phyloP scores from a whole-genome alignment of 2,113 vertebrate genomes.

The Callorhinus ursinus region DNA sequence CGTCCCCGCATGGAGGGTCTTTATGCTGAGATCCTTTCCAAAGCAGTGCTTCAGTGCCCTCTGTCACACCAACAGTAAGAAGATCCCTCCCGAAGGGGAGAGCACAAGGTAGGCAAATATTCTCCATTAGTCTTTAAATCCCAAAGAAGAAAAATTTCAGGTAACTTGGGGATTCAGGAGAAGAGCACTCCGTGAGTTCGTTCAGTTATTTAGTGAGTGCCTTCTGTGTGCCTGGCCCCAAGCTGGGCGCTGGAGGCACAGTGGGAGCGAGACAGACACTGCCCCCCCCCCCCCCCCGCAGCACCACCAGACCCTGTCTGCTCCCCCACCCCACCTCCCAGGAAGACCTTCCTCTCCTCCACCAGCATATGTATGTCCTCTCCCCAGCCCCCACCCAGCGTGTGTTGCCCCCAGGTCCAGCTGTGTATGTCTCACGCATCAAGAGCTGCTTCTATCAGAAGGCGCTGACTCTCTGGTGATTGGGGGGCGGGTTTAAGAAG shows the following conservation, averaged over 20 bases:
- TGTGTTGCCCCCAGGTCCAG: neutral
- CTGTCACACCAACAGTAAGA: neutral
- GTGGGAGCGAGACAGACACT: neutral
- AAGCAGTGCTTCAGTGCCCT: neutral
- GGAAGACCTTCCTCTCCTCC: neutral
- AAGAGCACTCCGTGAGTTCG: too few relatives aligned
- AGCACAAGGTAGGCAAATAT: neutral
- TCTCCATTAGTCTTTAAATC: neutral
- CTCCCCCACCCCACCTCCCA: neutral
- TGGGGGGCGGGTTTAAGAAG: conserved; percentile 18
- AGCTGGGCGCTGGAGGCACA: neutral
- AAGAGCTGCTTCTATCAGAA: conserved; percentile 25
- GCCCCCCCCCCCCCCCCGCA: fast-evolving
- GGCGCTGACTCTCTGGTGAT: neutral
- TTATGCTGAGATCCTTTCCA: neutral
- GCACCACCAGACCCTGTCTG: neutral
- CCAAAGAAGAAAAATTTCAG: neutral
- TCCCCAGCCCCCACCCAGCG: neutral
- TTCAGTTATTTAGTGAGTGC: neutral
- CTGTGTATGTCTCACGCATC: neutral
- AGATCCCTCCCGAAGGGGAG: neutral
- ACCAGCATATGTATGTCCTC: neutral
- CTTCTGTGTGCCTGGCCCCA: neutral
- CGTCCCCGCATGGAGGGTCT: neutral
- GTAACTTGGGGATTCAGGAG: neutral